These are phyloP conservation scores for Lymantria monacha DNA, from an alignment of 2,888 invertebrate genomes.

Conservation along the genomic window DNA sequence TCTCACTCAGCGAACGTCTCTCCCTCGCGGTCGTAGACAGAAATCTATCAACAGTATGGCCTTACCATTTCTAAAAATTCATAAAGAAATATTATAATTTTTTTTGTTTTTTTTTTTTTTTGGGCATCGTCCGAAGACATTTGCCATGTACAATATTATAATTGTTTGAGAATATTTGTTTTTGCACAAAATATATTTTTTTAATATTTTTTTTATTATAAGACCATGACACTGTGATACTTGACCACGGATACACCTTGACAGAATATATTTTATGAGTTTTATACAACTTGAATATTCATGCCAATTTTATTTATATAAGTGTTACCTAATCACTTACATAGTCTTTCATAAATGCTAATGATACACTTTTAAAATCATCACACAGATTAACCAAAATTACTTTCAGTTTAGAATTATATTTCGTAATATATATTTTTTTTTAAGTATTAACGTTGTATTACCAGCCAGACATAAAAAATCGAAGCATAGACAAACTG, in stretches of 20 bases:
- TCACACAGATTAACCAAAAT: background rate
- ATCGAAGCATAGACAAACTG: constrained; percentile 23
- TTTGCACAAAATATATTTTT: too few relatives aligned
- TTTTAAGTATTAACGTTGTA: background rate
- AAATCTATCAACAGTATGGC: too few relatives aligned
- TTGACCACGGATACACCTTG: constrained; percentile 10
- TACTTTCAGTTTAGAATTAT: background rate
- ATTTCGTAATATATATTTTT: background rate
- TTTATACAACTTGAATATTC: constrained; percentile 1
- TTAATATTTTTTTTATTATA: background rate
- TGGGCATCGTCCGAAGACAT: too few relatives aligned
- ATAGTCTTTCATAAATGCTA: background rate
- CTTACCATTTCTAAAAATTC: too few relatives aligned
- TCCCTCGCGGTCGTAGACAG: too few relatives aligned
- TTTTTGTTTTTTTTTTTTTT: too few relatives aligned
- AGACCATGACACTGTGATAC: constrained; percentile 17
- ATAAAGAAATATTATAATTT: too few relatives aligned
- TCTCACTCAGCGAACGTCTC: too few relatives aligned
- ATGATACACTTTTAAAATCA: background rate
- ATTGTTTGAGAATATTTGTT: too few relatives aligned
- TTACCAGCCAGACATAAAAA: constrained; percentile 2
- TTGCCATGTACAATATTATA: too few relatives aligned
- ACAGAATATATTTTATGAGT: constrained; percentile 1
- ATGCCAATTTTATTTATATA: constrained; percentile 5
- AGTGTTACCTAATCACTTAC: constrained; percentile 6